Evolutionary conservation across 1,140 invertebrate species (phyloP).

Genomic region (Elymnias hypermnestra): DNA sequence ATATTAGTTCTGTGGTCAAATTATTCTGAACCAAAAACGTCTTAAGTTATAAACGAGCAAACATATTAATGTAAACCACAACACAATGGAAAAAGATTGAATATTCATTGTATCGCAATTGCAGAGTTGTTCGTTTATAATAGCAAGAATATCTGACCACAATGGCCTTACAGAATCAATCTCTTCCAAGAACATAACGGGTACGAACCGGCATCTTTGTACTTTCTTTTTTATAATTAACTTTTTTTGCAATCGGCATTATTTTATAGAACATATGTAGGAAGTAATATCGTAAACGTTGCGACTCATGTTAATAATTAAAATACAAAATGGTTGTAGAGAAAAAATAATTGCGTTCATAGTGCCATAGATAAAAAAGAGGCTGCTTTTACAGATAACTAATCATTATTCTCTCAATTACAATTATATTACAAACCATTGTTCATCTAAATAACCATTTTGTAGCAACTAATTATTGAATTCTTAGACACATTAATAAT

Average conservation of each 20-base stretch:
- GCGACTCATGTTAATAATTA: not conserved
- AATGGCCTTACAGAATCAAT: constrained; percentile 50
- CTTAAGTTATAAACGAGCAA: not conserved
- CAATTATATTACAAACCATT: too few species aligned
- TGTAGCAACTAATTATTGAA: too few species aligned
- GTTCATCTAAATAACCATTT: too few species aligned
- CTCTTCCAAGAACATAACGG: constrained; percentile 57
- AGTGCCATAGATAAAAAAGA: too few species aligned
- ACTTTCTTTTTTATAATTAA: constrained; percentile 53
- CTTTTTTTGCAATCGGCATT: constrained; percentile 30
- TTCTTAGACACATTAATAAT: too few species aligned
- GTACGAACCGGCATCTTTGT: constrained; percentile 27
- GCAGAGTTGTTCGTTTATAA: constrained; percentile 5
- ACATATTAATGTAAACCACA: constrained; percentile 3
- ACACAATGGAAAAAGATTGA: not conserved
- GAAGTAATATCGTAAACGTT: constrained; percentile 3
- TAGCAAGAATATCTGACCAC: constrained; percentile 31
- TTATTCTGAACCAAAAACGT: constrained; percentile 11
- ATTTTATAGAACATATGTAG: constrained; percentile 6
- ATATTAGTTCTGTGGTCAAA: constrained; percentile 16
- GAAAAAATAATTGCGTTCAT: not conserved
- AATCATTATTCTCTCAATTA: too few species aligned
- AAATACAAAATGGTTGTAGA: not conserved
- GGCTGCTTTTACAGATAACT: too few species aligned
- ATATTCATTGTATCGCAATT: not conserved